Percentiles rank a stretch among this genome's conserved stretches.
Conservation (phyloP, 2,797 vertebrate genomes). For the Phalloptychus januarius region DNA sequence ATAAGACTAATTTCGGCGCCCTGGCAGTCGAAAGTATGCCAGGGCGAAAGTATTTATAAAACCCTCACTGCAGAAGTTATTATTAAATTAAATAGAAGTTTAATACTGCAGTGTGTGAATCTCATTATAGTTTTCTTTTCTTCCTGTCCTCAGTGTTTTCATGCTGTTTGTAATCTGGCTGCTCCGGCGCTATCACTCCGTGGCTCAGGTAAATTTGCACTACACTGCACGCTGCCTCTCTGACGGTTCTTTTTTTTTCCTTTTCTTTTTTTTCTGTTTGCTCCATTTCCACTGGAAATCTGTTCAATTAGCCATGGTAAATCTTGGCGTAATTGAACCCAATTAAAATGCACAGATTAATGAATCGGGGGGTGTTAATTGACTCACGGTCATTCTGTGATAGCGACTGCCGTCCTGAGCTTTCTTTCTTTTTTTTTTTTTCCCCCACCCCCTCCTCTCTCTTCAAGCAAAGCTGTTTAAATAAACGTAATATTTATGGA, state of each 20-base stretch:
- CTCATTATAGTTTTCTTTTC: constrained; percentile 25
- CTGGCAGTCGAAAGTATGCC: background rate
- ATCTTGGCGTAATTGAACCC: constrained; percentile 65
- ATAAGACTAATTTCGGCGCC: background rate
- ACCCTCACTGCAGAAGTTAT: background rate
- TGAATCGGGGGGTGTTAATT: constrained; percentile 65
- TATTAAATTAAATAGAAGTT: background rate
- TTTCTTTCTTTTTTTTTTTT: background rate
- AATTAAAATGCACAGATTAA: constrained; percentile 71
- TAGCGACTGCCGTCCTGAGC: constrained; percentile 41
- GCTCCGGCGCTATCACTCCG: constrained; percentile 86
- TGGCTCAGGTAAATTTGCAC: constrained; percentile 83
- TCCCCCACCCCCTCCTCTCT: background rate
- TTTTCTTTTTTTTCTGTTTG: constrained; percentile 39
- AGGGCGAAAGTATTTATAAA: background rate
- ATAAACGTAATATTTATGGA: constrained; percentile 15
- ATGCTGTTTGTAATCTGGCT: constrained; percentile 90
- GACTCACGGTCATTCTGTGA: constrained; percentile 57
- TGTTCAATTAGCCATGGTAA: constrained; percentile 68
- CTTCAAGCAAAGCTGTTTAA: constrained; percentile 30
- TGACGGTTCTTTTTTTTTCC: constrained; percentile 6
- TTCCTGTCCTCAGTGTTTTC: constrained; percentile 77
- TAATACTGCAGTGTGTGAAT: constrained; percentile 18
- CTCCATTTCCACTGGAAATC: constrained; percentile 61
- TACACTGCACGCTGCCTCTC: background rate